Base-by-base conservation (phyloP, 2,888 invertebrate species). In the Drosophila multiciliata region DNA sequence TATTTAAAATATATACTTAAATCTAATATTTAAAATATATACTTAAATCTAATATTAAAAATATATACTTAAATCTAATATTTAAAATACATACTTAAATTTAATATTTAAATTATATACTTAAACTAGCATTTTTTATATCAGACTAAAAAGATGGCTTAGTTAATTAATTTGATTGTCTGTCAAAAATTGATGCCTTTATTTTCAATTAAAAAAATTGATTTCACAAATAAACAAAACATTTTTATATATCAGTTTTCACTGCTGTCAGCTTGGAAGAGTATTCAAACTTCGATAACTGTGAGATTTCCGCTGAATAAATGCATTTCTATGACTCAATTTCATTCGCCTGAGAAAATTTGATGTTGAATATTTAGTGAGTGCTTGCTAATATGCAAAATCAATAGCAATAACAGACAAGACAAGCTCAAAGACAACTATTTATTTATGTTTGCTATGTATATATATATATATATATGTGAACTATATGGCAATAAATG, bases 331-430 rank as follows among this genome's bases (percentile, higher is more conserved):
- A 80, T 78, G 78, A 78, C 86, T 83, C 81, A 80, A 86, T 86
- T 83, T 66, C 38, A 53, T 40, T 45, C 35, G 75, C 35, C 64
- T 73, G 70, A 75, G 80, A 83, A 69, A 75, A 54, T 67, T 40
- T 38, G 59, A 62, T 75, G 45, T 69, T 67, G 80, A 82, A 78
- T 75, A 69, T 75, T 76, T 74, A 40, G 62, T 76, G 70, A 76
- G 69, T 67, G 52, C 61, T 54, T 76, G 81, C 61, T 83, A 83
- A 83, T 83, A 73, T 73, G 61, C 67, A 81, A 76, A 86, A 83
- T 78, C 78, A 86, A 83, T 78, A 85, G 40, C 26, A 48, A 59
- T 50, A 57, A 52, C 50, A 61, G 11, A 62, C 17, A 20, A 33
- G 33, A 12, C 29, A 29, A 29, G 9, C 11, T 35, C 29, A 40